Conservation (phyloP, 2,113 vertebrate genomes). For the Stictonetta naevosa region DNA sequence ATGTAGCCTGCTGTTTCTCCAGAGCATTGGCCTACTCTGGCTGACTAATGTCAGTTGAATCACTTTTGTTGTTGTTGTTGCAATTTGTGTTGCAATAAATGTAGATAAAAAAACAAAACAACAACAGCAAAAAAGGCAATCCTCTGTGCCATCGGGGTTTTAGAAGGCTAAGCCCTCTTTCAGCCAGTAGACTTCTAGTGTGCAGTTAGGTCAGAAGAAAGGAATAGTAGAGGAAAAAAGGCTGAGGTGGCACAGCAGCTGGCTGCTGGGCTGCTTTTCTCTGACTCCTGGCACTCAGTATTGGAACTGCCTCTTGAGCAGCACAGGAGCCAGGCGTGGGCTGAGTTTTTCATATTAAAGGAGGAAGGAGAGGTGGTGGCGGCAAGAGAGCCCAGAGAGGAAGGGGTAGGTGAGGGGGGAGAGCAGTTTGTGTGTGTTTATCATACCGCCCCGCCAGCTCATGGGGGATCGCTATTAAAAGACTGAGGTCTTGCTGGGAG, state of each 20-base stretch:
- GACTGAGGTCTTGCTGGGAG: background rate
- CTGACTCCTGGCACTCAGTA: background rate
- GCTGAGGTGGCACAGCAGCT: background rate
- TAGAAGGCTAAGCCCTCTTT: background rate
- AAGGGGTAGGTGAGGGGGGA: background rate
- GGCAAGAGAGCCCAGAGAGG: background rate
- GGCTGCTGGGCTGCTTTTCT: background rate
- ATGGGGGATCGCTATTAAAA: background rate
- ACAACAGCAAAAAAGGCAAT: background rate
- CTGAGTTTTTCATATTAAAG: background rate
- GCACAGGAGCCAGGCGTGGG: background rate
- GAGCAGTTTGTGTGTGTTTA: background rate
- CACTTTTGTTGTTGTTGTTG: background rate
- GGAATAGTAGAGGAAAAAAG: background rate
- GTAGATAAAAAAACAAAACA: background rate
- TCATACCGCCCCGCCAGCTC: background rate
- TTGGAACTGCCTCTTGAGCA: background rate
- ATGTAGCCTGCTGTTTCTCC: slow-evolving; percentile 11
- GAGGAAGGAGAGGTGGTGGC: background rate
- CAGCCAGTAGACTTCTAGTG: background rate
- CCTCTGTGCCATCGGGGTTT: background rate
- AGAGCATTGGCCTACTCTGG: background rate
- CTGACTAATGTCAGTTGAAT: slow-evolving; percentile 34
- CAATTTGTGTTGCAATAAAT: background rate
- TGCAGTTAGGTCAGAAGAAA: background rate